Evolutionary conservation across 2,797 vertebrate species (phyloP).

Genomic region (Acanthurus leucopareius): DNA sequence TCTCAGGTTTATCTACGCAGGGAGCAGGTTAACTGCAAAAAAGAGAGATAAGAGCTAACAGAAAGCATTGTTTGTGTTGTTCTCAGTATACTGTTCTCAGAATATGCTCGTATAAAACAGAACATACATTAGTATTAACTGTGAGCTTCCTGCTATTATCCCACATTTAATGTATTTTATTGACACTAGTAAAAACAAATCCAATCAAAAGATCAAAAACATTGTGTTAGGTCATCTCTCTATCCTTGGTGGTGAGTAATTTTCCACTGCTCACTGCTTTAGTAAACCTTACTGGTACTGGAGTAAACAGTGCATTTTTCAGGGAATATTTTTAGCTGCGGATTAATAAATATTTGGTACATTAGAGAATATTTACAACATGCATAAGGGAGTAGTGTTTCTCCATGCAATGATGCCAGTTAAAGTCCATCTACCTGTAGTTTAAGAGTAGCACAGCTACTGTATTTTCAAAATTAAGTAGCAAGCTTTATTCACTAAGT

Average conservation of each 20-base stretch:
- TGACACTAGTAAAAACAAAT: background rate
- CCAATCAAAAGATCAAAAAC: background rate
- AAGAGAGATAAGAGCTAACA: conserved; percentile 21
- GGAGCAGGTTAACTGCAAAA: conserved; percentile 5
- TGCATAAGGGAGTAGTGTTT: no score
- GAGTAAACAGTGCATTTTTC: no score
- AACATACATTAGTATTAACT: background rate
- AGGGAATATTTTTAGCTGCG: background rate
- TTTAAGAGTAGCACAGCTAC: no score
- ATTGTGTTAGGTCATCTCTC: background rate
- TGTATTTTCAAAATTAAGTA: no score
- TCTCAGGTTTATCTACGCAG: conserved; percentile 3
- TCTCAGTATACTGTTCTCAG: background rate
- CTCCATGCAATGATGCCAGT: no score
- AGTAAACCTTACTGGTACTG: no score
- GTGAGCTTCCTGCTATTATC: background rate
- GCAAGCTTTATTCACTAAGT: no score
- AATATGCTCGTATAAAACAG: background rate
- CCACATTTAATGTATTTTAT: background rate
- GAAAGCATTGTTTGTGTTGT: background rate
- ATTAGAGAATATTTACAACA: no score
- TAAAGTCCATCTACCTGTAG: no score
- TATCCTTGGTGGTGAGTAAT: background rate
- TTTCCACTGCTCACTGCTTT: no score
- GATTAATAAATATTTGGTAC: no score